These are phyloP conservation scores for Polydrusus cervinus DNA, from an alignment of 2,888 invertebrate genomes.

Conservation along the genomic window DNA sequence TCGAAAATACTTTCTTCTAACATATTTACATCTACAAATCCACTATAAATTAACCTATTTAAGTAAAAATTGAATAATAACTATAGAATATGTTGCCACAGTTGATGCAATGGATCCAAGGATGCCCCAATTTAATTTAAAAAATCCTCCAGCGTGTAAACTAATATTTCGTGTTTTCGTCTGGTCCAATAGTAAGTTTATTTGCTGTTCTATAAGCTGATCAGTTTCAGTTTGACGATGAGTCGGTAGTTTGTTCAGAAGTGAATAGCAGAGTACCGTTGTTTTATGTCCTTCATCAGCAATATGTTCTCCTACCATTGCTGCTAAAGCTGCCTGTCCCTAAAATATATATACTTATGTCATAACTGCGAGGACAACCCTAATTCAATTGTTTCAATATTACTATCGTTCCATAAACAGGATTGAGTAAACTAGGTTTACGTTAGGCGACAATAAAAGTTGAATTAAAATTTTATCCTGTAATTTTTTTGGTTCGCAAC, in stretches of 20 bases:
- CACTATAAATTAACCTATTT: constrained; percentile 14
- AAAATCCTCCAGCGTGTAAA: constrained; percentile 54
- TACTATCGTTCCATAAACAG: no score
- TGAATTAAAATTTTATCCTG: no score
- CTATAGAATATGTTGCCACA: constrained; percentile 50
- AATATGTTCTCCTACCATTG: constrained; percentile 34
- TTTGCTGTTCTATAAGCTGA: background rate
- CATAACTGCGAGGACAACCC: no score
- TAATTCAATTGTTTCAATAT: no score
- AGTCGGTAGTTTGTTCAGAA: constrained; percentile 17
- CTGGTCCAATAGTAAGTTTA: background rate
- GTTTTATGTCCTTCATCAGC: constrained; percentile 29
- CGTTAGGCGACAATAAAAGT: no score
- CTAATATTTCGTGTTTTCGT: background rate
- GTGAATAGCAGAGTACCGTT: constrained; percentile 23
- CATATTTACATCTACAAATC: background rate
- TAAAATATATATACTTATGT: no score
- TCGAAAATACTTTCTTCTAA: no score
- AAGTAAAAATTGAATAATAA: constrained; percentile 47
- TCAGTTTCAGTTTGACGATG: background rate
- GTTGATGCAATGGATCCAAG: constrained; percentile 47
- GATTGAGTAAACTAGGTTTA: no score
- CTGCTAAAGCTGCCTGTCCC: constrained; percentile 33
- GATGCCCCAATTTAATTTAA: constrained; percentile 47
- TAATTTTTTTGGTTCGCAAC: no score